Evolutionary conservation across 2,888 invertebrate genomes (phyloP).

Genomic region (Timema podura): DNA sequence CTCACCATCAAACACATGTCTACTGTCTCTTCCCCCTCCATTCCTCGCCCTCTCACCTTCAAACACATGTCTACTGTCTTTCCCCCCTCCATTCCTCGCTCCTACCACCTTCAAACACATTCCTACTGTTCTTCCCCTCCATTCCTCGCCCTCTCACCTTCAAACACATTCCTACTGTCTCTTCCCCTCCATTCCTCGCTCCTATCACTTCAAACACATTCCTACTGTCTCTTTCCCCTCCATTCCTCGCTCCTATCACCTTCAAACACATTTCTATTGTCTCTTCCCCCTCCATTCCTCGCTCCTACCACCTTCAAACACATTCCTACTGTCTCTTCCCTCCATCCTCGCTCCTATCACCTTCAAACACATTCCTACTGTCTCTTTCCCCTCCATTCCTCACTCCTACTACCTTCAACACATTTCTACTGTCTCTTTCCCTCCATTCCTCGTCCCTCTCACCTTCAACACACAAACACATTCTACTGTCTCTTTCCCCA

Average conservation of each 20-base stretch:
- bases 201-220: no score
- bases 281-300: conserved; percentile 5
- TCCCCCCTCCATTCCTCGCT: background rate
- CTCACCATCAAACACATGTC: no score
- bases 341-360: no score
- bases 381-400: conserved; percentile 2
- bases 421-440: background rate
- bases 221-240: no score
- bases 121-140: background rate
- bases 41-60: no score
- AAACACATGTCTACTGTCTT: background rate
- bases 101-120: background rate
- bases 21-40: no score
- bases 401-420: background rate
- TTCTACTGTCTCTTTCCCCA: background rate
- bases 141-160: background rate
- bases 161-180: no score
- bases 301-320: background rate
- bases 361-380: background rate
- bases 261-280: background rate
- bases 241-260: no score
- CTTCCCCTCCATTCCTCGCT: no score
- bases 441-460: no score
- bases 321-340: conserved; percentile 8
- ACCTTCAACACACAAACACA: no score